These are phyloP conservation scores for Dichetophora obliterata DNA, from an alignment of 2,888 invertebrate species.

Conservation along the genomic window DNA sequence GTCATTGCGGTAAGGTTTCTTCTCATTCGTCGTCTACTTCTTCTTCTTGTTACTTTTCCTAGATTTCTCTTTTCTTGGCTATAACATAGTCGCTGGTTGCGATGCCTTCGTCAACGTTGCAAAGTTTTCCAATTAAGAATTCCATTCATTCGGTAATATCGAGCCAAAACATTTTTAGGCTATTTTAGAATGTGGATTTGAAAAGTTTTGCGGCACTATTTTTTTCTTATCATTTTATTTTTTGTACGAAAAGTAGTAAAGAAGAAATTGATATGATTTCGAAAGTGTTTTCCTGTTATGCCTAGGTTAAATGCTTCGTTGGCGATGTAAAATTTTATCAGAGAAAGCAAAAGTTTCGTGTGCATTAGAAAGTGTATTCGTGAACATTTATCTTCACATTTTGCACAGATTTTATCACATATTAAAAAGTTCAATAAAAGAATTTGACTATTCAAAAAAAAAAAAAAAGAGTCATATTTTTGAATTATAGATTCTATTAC, in stretches of 20 bases:
- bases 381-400: no score
- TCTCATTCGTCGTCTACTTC: background rate
- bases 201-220: slow-evolving; percentile 39
- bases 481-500: no score
- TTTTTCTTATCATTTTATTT: background rate
- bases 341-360: no score
- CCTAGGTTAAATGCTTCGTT: slow-evolving; percentile 1
- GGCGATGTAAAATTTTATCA: background rate
- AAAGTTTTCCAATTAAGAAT: slow-evolving; percentile 54
- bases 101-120: slow-evolving; percentile 17
- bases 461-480: no score
- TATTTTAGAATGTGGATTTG: slow-evolving; percentile 45
- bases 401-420: no score
- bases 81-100: background rate
- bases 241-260: background rate
- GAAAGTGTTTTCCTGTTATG: background rate
- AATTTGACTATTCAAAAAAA: no score
- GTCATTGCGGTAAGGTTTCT: slow-evolving; percentile 34
- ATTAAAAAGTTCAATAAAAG: no score
- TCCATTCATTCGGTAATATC: slow-evolving; percentile 41
- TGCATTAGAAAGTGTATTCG: no score
- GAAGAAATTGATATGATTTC: slow-evolving; percentile 7
- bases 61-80: background rate
- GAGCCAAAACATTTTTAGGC: slow-evolving; percentile 38
- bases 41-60: background rate